Percentiles rank a stretch among this genome's conserved stretches.
phyloP scores from a whole-genome alignment of 2,888 invertebrate species.

The Catocala fraxini region DNA sequence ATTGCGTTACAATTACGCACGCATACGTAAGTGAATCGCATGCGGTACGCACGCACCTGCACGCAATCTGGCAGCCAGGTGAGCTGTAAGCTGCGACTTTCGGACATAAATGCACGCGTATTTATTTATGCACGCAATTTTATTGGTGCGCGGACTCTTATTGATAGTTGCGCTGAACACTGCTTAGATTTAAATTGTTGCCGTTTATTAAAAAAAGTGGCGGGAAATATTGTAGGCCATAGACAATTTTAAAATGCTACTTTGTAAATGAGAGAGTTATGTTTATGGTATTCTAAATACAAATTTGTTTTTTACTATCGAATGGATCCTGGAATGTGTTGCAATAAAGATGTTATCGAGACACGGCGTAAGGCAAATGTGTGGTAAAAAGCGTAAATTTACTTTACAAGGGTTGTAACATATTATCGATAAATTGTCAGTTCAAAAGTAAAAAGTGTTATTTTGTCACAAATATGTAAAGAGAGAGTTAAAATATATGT shows the following conservation, averaged over 20 bases:
- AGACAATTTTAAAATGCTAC: too few relatives aligned
- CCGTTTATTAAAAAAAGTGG: too few relatives aligned
- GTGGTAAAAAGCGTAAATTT: too few relatives aligned
- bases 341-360: not conserved
- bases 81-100: slow-evolving; percentile 24
- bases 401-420: too few relatives aligned
- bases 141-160: slow-evolving; percentile 4
- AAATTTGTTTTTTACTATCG: too few relatives aligned
- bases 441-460: too few relatives aligned
- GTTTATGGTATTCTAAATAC: not conserved
- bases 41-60: slow-evolving; percentile 47
- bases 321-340: not conserved
- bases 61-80: slow-evolving; percentile 45
- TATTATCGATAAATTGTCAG: too few relatives aligned
- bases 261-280: too few relatives aligned
- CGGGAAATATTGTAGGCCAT: too few relatives aligned
- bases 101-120: slow-evolving; percentile 34
- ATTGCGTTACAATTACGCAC: slow-evolving; percentile 33
- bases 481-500: too few relatives aligned
- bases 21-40: slow-evolving; percentile 35
- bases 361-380: too few relatives aligned
- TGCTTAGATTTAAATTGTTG: not conserved
- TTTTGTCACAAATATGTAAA: too few relatives aligned
- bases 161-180: not conserved
- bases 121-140: slow-evolving; percentile 18